A percentile compares a stretch with the other conserved stretches of the same genome.
Conservation (phyloP, 1,140 invertebrate genomes). For the Carcinoscorpius rotundicauda region DNA sequence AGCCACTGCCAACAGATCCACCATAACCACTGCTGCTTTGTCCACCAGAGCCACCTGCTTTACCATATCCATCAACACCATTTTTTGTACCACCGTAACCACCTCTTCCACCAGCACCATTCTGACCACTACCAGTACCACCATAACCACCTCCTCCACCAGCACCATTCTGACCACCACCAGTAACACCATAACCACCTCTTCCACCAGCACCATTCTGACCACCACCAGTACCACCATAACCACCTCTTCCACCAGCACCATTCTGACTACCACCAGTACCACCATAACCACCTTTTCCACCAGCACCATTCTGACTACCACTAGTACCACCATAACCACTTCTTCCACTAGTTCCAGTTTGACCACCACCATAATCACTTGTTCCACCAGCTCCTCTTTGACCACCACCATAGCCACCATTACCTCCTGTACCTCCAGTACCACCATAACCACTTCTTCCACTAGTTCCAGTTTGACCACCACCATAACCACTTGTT, state of each 20-base stretch:
- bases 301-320: not conserved
- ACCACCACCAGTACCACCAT: not conserved
- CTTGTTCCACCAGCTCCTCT: not conserved
- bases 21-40: not conserved
- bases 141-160: not conserved
- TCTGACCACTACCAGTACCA: not conserved
- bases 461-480: slow-evolving; percentile 29
- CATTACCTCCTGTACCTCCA: slow-evolving; percentile 21
- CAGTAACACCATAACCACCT: not conserved
- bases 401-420: slow-evolving; percentile 3
- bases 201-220: not conserved
- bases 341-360: slow-evolving; percentile 6
- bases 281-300: not conserved
- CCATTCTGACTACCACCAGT: not conserved
- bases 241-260: not conserved
- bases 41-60: not conserved
- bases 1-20: not conserved
- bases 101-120: not conserved
- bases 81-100: slow-evolving; percentile 2
- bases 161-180: not conserved
- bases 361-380: not conserved
- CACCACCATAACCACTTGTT: slow-evolving; percentile 21
- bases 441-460: slow-evolving; percentile 26
- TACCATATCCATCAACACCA: slow-evolving; percentile 7
- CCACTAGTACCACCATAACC: slow-evolving; percentile 1